Base-by-base conservation (phyloP, 2,888 invertebrate species). In the Nomada goodeniana region DNA sequence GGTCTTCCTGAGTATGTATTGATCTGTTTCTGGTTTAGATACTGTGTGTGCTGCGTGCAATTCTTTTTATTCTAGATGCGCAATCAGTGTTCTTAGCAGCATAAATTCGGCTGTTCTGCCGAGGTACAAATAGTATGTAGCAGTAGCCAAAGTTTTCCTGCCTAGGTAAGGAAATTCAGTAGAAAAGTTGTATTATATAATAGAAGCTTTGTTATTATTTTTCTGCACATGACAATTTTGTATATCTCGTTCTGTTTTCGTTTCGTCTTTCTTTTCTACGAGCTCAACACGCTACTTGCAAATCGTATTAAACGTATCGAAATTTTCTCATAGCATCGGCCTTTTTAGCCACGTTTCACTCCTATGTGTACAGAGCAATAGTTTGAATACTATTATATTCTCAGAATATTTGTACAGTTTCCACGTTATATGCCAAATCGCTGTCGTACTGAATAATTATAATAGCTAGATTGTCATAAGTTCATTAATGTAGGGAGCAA, bases 1-100 rank as follows among this genome's bases (percentile, higher is more conserved):
- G 92, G 92, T 92, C 92, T 93, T 92, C 92, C 92, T 90, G 85
- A 89, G 88, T 87, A 89, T 88, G 74, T 90, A 89, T 89, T 85
- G 83, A 87, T 90, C 83, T 83, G 86, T 89, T 88, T 89, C 86
- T 83, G 84, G 63, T 85, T 88, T 89, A 85, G 85, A 79, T 85
- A 88, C 80, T 84, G 81, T 82, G 76, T 83, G 82, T 86, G 82
- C 87, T 86, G 87, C 84, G 86, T 87, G 82, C 82, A 84, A 83
- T 86, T 87, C 74, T 84, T 89, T 87, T 89, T 79, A 79, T 86
- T 79, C 77, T 87, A 84, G 83, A 84, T 77, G 83, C 81, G 84
- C 83, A 79, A 88, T 88, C 87, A 80, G 77, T 86, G 89, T 89
- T 89, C 84, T 86, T 89, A 89, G 86, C 80, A 88, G 80, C 86